phyloP scores from a whole-genome alignment of 2,888 invertebrate species.

The Plebejus melissa region DNA sequence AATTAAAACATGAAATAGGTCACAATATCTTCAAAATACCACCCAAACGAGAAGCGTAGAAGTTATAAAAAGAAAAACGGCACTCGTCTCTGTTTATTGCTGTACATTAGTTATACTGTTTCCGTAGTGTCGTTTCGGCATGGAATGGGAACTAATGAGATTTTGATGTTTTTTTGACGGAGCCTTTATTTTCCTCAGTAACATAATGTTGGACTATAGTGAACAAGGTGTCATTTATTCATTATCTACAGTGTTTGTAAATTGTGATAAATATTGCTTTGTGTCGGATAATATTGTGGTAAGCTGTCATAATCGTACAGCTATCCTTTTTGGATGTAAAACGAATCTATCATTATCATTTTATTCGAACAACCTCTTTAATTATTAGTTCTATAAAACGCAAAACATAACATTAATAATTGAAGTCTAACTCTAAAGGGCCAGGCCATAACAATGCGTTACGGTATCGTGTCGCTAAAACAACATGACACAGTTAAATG shows the following conservation, averaged over 20 bases:
- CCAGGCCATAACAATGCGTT: too few species aligned
- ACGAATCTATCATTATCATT: too few species aligned
- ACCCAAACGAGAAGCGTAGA: conserved; percentile 71
- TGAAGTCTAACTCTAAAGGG: too few species aligned
- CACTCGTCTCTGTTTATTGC: conserved; percentile 76
- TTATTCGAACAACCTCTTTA: too few species aligned
- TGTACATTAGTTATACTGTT: conserved; percentile 78
- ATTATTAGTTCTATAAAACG: too few species aligned
- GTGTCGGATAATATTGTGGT: not conserved
- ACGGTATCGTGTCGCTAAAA: too few species aligned
- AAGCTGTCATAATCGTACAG: not conserved
- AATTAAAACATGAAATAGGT: conserved; percentile 28
- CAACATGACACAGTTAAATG: too few species aligned
- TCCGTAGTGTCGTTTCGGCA: conserved; percentile 77
- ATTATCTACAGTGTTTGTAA: conserved; percentile 3
- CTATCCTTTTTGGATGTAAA: too few species aligned
- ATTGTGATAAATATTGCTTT: not conserved
- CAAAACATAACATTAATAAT: too few species aligned
- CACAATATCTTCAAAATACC: conserved; percentile 49
- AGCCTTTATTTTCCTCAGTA: conserved; percentile 71
- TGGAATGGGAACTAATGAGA: conserved; percentile 79
- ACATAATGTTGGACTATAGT: conserved; percentile 46
- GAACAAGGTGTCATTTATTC: conserved; percentile 39
- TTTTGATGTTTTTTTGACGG: conserved; percentile 80
- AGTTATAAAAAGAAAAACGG: conserved; percentile 78